phyloP scores from a whole-genome alignment of 2,888 invertebrate genomes.

The Oasisia sp. region DNA sequence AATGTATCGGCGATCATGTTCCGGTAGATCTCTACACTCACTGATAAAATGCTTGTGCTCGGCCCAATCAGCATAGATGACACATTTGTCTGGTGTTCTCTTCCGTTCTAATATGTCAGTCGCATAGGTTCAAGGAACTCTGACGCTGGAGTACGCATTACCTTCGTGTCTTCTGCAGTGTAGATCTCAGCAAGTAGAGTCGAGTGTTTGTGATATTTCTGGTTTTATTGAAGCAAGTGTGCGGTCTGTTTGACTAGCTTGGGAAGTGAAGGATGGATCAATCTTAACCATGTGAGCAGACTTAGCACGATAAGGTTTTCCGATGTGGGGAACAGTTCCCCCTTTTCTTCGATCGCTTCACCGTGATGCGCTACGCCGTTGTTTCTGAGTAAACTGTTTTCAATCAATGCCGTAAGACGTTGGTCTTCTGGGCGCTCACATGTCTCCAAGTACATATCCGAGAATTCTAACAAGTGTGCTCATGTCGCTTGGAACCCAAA shows the following conservation, averaged over 20 bases:
- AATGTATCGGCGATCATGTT: not conserved
- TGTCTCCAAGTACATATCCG: conserved; percentile 34
- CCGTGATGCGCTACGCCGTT: conserved; percentile 30
- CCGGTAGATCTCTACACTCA: conserved; percentile 39
- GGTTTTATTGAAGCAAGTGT: conserved; percentile 45
- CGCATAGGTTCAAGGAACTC: not conserved
- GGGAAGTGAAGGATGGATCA: conserved; percentile 37
- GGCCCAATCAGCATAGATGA: conserved; percentile 37
- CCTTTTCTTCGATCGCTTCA: conserved; percentile 34
- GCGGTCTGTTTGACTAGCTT: conserved; percentile 40
- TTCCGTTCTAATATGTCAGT: no score
- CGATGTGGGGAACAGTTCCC: conserved; percentile 39
- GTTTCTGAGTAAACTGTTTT: conserved; percentile 39
- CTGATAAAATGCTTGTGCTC: conserved; percentile 40
- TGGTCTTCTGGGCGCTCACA: conserved; percentile 43
- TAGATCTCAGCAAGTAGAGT: conserved; percentile 39
- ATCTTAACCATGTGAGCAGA: conserved; percentile 42
- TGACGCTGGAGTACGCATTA: not conserved
- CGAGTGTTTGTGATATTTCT: conserved; percentile 41
- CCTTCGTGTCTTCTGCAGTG: not conserved
- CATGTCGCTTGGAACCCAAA: conserved; percentile 48
- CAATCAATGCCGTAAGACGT: conserved; percentile 38
- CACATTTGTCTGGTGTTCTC: conserved; percentile 27
- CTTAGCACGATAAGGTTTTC: conserved; percentile 43
- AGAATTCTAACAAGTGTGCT: no score